Evolutionary conservation across 2,888 invertebrate species (phyloP).

Genomic region (Phymatocera aterrima): DNA sequence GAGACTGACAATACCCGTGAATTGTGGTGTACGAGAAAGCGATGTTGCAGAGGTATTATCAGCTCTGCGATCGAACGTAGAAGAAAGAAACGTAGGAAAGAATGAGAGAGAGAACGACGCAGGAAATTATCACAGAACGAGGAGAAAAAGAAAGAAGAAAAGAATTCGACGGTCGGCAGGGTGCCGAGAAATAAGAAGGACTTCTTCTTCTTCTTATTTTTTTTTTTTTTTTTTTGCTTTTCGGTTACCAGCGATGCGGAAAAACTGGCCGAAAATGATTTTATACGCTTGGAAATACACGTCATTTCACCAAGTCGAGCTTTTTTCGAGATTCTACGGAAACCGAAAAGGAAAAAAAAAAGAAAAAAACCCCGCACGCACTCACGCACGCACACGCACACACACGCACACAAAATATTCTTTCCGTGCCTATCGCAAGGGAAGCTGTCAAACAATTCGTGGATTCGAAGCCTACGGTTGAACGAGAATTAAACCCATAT

Average conservation of each 20-base stretch:
- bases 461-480: too few relatives aligned
- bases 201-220: too few relatives aligned
- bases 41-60: conserved; percentile 23
- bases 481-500: too few relatives aligned
- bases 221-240: too few relatives aligned
- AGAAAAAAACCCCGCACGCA: too few relatives aligned
- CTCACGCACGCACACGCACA: too few relatives aligned
- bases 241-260: conserved; percentile 27
- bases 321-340: background rate
- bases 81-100: background rate
- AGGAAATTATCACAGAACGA: background rate
- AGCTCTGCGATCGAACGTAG: conserved; percentile 9
- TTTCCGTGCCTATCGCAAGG: too few relatives aligned
- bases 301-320: background rate
- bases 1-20: conserved; percentile 40
- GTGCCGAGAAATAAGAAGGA: conserved; percentile 36
- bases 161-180: conserved; percentile 17
- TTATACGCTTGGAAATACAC: background rate
- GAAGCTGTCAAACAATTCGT: too few relatives aligned
- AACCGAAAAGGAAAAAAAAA: background rate
- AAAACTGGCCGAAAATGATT: conserved; percentile 19
- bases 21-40: conserved; percentile 28
- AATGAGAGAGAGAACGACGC: background rate
- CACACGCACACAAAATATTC: too few relatives aligned
- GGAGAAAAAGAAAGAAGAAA: background rate